These are phyloP conservation scores for Noctilio leporinus DNA, from an alignment of 2,113 vertebrate genomes.

Conservation along the genomic window DNA sequence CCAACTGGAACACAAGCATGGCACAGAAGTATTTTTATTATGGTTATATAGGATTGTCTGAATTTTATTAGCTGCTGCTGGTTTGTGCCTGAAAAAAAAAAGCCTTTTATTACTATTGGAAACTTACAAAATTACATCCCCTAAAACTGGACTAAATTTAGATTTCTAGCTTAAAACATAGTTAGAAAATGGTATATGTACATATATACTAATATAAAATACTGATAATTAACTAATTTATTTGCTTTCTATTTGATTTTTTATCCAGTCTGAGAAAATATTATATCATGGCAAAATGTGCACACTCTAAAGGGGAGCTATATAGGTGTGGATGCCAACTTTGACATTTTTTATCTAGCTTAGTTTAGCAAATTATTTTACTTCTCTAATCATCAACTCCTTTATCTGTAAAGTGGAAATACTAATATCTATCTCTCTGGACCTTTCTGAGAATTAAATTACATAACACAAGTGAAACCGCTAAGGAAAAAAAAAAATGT, in stretches of 20 bases:
- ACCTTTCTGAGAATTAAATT: neutral
- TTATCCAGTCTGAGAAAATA: neutral
- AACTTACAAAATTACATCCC: neutral
- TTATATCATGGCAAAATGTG: neutral
- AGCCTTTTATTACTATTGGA: neutral
- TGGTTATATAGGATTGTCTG: conserved; percentile 28
- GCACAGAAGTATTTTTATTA: conserved; percentile 48
- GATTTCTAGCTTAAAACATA: neutral
- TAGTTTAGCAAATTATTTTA: neutral
- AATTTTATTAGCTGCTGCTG: conserved; percentile 41
- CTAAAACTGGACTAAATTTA: neutral
- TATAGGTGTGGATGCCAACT: neutral
- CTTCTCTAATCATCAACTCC: neutral
- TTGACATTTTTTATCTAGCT: neutral
- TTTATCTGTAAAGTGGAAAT: neutral
- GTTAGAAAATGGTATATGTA: neutral
- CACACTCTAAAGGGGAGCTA: neutral
- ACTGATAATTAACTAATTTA: neutral
- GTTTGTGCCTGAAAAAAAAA: conserved; percentile 28
- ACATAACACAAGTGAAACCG: neutral
- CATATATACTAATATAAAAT: neutral
- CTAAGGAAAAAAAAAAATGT: no score
- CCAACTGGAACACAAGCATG: conserved; percentile 47
- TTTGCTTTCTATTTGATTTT: neutral
- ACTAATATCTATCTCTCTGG: neutral